A percentile compares a stretch with the other conserved stretches of the same genome.
Evolutionary conservation across 2,797 vertebrate genomes (phyloP).

Genomic region (Otolemur crassicaudatus): DNA sequence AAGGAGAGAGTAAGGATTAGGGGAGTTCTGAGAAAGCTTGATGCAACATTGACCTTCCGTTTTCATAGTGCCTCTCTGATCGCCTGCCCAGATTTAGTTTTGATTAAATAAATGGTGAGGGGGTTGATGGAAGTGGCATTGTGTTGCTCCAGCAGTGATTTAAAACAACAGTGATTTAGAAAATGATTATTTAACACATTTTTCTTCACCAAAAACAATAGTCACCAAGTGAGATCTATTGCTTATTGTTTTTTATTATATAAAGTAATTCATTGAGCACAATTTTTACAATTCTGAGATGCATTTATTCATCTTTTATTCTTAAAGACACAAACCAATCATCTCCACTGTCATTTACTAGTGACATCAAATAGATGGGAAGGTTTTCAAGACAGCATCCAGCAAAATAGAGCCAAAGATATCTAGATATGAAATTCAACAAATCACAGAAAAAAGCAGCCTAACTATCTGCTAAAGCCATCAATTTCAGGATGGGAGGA

Average conservation of each 20-base stretch:
- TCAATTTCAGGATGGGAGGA: background rate
- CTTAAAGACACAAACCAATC: slow-evolving; percentile 49
- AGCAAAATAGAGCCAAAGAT: background rate
- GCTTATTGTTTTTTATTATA: slow-evolving; percentile 62
- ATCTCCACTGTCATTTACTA: slow-evolving; percentile 59
- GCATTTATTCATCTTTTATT: slow-evolving; percentile 69
- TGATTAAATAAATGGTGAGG: slow-evolving; percentile 74
- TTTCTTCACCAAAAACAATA: slow-evolving; percentile 76
- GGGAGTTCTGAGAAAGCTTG: slow-evolving; percentile 78
- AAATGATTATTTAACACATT: slow-evolving; percentile 75
- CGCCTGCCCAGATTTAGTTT: slow-evolving; percentile 59
- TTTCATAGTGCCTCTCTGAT: slow-evolving; percentile 29
- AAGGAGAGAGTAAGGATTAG: background rate
- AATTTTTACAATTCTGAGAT: slow-evolving; percentile 69
- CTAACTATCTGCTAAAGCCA: background rate
- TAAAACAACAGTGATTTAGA: slow-evolving; percentile 77
- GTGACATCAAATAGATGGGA: slow-evolving; percentile 25
- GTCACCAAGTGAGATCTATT: slow-evolving; percentile 67
- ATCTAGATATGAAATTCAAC: slow-evolving; percentile 17
- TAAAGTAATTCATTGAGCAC: slow-evolving; percentile 50
- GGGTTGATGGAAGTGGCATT: slow-evolving; percentile 72
- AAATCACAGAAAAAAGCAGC: background rate
- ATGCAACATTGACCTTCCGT: slow-evolving; percentile 80
- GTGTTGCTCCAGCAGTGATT: slow-evolving; percentile 75
- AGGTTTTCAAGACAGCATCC: slow-evolving; percentile 43